Evolutionary conservation across 2,113 vertebrate species (phyloP), one percentile per base, ranked within the genome.

Genomic region (Edolisoma coerulescens): DNA sequence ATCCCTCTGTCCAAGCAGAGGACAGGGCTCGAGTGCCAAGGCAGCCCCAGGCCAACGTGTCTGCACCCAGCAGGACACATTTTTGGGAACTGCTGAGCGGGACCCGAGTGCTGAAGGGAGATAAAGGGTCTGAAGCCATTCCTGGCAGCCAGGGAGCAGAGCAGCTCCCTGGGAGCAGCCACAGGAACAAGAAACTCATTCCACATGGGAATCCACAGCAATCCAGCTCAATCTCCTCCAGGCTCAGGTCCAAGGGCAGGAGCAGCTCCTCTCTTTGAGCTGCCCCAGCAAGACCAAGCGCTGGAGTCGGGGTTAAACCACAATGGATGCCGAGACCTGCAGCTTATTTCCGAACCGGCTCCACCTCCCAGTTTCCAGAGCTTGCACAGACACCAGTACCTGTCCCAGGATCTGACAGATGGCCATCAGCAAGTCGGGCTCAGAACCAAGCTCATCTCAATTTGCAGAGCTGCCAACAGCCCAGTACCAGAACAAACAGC

Each of bases 401-500:
- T 96, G 91, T 91, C 96, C 94, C 91, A 52, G 78, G 79, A 70
- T 80, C 91, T 95, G 94, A 91, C 93, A 94, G 95, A 97, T 94
- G 94, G 94, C 84, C 94, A 89, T 73, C 91, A 79, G 81, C 6
- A 16, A 95, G 64, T 50, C 5, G 13, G 96, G 96, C 96, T 96
- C 90, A 32, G 87, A 94, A 95, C 93, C 95, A 96, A 95, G 87
- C 93, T 95, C 92, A 94, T 93, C 95, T 94, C 93, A 85, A 93
- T 95, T 90, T 95, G 96, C 78, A 92, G 95, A 83, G 90, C 84
- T 94, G 96, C 95, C 95, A 97, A 3, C 63, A 90, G 37, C 93
- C 95, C 92, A 90, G 93, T 37, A 90, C 71, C 93, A 95, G 96
- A 93, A 95, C 93, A 96, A 96, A 96, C 70, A 97, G 96, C 87